These are phyloP conservation scores for Sarcophilus harrisii DNA, from an alignment of 2,797 vertebrate species.

Conservation along the genomic window DNA sequence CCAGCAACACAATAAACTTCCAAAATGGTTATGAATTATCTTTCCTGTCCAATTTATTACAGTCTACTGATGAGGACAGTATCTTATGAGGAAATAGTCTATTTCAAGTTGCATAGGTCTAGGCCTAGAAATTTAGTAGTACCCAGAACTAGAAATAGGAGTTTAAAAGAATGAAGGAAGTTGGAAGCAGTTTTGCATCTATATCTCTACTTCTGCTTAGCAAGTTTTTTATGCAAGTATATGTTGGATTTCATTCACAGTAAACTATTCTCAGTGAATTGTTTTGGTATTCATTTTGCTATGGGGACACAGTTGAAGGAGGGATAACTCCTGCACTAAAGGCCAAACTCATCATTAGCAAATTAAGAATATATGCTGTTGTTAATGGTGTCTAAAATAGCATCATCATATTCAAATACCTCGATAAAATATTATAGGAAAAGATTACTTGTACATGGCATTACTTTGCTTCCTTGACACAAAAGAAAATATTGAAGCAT, in stretches of 20 bases:
- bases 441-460: not conserved
- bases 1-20: not conserved
- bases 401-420: not conserved
- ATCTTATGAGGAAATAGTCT: not conserved
- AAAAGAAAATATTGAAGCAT: not conserved
- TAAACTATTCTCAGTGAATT: not conserved
- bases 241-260: not conserved
- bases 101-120: conserved; percentile 15
- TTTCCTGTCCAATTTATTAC: not conserved
- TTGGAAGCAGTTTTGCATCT: not conserved
- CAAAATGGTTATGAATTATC: not conserved
- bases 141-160: conserved; percentile 2
- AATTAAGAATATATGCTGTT: not conserved
- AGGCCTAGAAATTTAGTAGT: conserved; percentile 20
- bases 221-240: not conserved
- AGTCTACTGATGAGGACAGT: not conserved
- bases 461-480: not conserved
- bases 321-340: not conserved
- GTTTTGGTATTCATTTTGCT: not conserved
- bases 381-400: not conserved
- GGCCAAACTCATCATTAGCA: not conserved
- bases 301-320: not conserved
- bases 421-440: not conserved
- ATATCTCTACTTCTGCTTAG: not conserved
- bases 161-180: not conserved